Percentiles rank a stretch among this genome's conserved stretches.
These are phyloP conservation scores for Spodoptera litura DNA, from an alignment of 1,140 invertebrate species.

Conservation along the genomic window DNA sequence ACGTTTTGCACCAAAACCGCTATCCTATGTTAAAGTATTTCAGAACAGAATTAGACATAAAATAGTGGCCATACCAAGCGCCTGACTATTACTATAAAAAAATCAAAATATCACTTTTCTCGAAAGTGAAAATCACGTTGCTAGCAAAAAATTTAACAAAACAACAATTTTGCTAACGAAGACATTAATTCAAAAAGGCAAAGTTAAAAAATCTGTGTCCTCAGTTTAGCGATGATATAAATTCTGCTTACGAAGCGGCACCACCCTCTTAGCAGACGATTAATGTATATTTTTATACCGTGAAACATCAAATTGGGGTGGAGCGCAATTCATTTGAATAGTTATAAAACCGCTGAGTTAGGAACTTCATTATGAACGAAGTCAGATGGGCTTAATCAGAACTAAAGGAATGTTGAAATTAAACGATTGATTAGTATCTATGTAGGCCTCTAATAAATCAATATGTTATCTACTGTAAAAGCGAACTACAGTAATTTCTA, in stretches of 20 bases:
- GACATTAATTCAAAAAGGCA: background rate
- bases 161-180: background rate
- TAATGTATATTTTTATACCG: conserved; percentile 70
- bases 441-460: too few relatives aligned
- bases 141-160: too few relatives aligned
- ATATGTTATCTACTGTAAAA: too few relatives aligned
- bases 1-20: too few relatives aligned
- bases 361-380: conserved; percentile 29
- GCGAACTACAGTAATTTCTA: too few relatives aligned
- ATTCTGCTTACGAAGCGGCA: conserved; percentile 40
- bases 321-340: conserved; percentile 65
- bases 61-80: too few relatives aligned
- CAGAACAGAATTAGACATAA: too few relatives aligned
- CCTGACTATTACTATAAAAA: too few relatives aligned
- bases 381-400: background rate
- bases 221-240: conserved; percentile 27
- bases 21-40: too few relatives aligned
- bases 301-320: conserved; percentile 65
- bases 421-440: background rate
- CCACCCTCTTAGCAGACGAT: conserved; percentile 61
- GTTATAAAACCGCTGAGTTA: conserved; percentile 58
- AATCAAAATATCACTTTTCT: too few relatives aligned
- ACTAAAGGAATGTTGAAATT: background rate
- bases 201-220: conserved; percentile 14
- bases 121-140: too few relatives aligned